Evolutionary conservation across 2,113 vertebrate genomes (phyloP), one percentile per base, ranked within the genome.

Genomic region (Anarrhichthys ocellatus): DNA sequence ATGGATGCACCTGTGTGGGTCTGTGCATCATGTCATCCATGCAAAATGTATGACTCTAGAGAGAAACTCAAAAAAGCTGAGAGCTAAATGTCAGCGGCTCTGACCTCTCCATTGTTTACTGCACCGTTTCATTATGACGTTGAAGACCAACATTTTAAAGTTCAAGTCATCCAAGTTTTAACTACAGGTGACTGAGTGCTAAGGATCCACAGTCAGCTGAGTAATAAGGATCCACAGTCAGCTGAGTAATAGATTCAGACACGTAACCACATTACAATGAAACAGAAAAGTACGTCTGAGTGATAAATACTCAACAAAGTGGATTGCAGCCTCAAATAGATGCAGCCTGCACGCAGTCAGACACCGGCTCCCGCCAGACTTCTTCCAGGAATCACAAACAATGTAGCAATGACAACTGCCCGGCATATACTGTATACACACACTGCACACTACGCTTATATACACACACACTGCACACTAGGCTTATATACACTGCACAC

Each of bases 1-100:
- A 81, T 84, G 86, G 68, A 18, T 87, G 87, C 87, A 76, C 56
- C 67, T 58, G 70, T 70, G 64, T 46, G 27, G 14, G 20, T 76
- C 62, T 46, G 65, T 65, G 72, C 61, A 66, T 78, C 79, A 67
- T 81, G 78, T 90, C 86, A 89, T 85, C 79, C 72, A 61, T 86
- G 83, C 76, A 84, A 85, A 87, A 90, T 81, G 66, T 38, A 72
- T 76, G 83, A 84, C 44, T 86, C 73, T 50, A 69, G 73, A 88
- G 29, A 84, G 59, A 64, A 90, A 87, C 72, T 78, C 61, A 14
- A 27, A 80, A 76, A 76, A 85, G 79, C 85, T 34, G 32, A 73
- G 70, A 86, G 88, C 65, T 83, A 91, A 94, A 94, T 94, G 93
- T 92, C 92, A 93, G 71, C 0, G 7, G 59, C 68, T 87, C 74